A percentile compares a stretch with the other conserved stretches of the same genome.
Conservation (phyloP, 2,113 vertebrate genomes). For the Dissostichus mawsoni region DNA sequence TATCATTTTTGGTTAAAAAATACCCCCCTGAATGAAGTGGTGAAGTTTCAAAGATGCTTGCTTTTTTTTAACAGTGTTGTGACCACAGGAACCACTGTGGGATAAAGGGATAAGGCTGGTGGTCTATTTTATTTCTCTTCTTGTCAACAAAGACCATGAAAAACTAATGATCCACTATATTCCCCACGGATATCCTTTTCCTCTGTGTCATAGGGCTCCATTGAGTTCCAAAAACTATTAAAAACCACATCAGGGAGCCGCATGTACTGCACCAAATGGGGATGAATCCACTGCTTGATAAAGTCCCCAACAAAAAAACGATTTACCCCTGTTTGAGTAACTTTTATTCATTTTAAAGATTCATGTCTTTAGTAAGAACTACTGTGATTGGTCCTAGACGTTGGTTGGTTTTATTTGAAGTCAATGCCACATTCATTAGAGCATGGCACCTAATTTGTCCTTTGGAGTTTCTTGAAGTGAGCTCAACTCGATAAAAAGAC, state of each 20-base stretch:
- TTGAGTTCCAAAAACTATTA: not conserved
- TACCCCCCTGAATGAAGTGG: slow-evolving; percentile 25
- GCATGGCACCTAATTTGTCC: not conserved
- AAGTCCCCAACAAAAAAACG: not conserved
- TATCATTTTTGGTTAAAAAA: not conserved
- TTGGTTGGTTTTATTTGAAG: not conserved
- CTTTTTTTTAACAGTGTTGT: not conserved
- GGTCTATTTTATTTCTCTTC: not conserved
- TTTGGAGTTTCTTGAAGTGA: not conserved
- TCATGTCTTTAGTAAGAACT: not conserved
- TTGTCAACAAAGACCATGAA: not conserved
- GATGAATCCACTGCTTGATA: not conserved
- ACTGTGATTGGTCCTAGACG: too few relatives aligned
- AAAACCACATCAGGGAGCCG: not conserved
- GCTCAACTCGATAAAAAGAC: not conserved
- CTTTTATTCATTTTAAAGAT: not conserved
- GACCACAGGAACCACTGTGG: slow-evolving; percentile 7
- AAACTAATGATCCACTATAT: too few relatives aligned
- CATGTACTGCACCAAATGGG: not conserved
- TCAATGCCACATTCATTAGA: not conserved
- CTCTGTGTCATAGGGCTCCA: not conserved
- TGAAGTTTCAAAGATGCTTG: not conserved
- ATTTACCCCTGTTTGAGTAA: not conserved
- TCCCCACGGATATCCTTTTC: not conserved
- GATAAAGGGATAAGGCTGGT: not conserved